These are phyloP conservation scores for Tapera naevia DNA, from an alignment of 2,797 vertebrate species.

Conservation along the genomic window DNA sequence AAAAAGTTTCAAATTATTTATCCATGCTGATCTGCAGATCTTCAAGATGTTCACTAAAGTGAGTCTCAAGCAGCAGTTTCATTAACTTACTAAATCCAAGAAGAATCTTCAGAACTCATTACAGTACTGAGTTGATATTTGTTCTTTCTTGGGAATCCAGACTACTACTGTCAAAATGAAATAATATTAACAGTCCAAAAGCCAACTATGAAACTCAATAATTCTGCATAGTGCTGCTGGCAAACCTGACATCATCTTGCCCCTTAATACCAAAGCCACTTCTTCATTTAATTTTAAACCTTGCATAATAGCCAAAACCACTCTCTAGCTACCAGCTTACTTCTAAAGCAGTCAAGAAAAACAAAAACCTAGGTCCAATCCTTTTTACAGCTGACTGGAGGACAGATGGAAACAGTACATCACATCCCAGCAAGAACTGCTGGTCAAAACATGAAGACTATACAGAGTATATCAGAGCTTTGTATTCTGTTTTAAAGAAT, in stretches of 20 bases:
- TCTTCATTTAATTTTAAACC: not conserved
- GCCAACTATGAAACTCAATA: not conserved
- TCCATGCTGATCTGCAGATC: conserved; percentile 7
- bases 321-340: not conserved
- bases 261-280: not conserved
- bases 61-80: not conserved
- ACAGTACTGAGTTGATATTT: not conserved
- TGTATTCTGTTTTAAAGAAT: not conserved
- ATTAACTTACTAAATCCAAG: conserved; percentile 32
- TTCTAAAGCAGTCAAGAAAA: not conserved
- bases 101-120: conserved; percentile 24
- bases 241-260: not conserved
- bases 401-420: not conserved
- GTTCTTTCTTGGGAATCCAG: not conserved
- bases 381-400: not conserved
- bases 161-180: conserved; percentile 13
- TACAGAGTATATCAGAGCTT: not conserved
- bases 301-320: not conserved
- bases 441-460: not conserved
- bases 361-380: not conserved
- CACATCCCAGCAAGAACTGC: not conserved
- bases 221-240: not conserved
- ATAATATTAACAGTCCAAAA: not conserved
- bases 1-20: not conserved
- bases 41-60: conserved; percentile 3